These are phyloP conservation scores for Sebastes umbrosus DNA, from an alignment of 2,797 vertebrate species.

Conservation along the genomic window DNA sequence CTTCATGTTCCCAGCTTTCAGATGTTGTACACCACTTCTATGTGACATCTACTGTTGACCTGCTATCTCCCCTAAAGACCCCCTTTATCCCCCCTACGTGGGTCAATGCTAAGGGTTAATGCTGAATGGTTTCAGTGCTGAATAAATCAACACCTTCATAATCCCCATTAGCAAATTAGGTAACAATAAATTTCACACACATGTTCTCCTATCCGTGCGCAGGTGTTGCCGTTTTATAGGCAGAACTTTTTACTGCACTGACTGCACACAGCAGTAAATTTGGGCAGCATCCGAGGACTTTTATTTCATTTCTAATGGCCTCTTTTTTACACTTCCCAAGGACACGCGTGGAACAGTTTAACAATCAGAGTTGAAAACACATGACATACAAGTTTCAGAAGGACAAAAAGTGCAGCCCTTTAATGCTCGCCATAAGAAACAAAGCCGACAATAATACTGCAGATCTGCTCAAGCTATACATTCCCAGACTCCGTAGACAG, in stretches of 20 bases:
- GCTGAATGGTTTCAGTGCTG: background rate
- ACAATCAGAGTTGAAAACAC: background rate
- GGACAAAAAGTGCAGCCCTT: background rate
- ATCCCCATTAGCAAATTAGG: background rate
- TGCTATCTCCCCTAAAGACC: no score
- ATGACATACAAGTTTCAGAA: background rate
- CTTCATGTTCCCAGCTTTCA: fast-evolving
- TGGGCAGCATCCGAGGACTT: constrained; percentile 9
- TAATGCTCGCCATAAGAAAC: background rate
- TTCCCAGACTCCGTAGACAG: background rate
- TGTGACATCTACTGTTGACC: no score
- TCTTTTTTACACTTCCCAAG: constrained; percentile 21
- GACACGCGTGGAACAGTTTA: background rate
- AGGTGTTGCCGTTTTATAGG: constrained; percentile 29
- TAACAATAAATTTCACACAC: background rate
- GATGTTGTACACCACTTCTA: no score
- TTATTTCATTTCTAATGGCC: constrained; percentile 16
- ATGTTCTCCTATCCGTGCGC: background rate
- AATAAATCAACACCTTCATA: background rate
- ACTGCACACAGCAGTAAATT: background rate
- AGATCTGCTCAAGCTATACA: background rate
- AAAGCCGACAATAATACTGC: background rate
- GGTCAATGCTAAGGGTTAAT: background rate
- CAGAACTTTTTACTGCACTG: constrained; percentile 9
- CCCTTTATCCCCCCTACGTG: fast-evolving